Evolutionary conservation across 2,113 vertebrate species (phyloP), one percentile per base, ranked within the genome.

Genomic region (Zootoca vivipara): DNA sequence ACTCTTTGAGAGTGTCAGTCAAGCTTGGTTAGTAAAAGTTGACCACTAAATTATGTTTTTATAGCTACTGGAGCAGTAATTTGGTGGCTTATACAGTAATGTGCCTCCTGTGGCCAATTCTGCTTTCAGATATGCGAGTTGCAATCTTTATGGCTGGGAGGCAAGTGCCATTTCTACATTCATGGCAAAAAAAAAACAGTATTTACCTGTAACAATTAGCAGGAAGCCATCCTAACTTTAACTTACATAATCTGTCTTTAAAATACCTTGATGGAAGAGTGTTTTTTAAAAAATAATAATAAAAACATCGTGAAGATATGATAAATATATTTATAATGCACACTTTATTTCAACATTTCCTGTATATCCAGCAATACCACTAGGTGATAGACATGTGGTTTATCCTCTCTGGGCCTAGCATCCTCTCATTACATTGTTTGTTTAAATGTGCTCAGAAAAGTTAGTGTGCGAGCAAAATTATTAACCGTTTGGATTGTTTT

Each of bases 71-170:
- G 75, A 0, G 4, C 46, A 69, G 24, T 12, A 86, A 87, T 77
- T 88, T 91, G 89, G 58, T 40, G 81, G 38, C 42, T 87, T 88
- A 33, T 88, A 52, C 89, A 90, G 65, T 84, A 80, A 33, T 85
- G 79, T 92, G 56, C 56, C 33, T 92, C 74, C 81, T 82, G 89
- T 92, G 78, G 70, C 85, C 15, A 70, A 91, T 88, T 89, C 82
- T 91, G 73, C 87, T 70, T 93, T 95, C 13, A 72, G 40, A 87
- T 82, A 89, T 42, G 58, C 83, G 83, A 33, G 16, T 26, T 77
- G 56, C n/a, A 28, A 35, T 83, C 28, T 87, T 94, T 91, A 65
- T 82, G 89, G 88, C 85, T 78, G 38, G 83, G 91, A 89, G 87
- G 67, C 42, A 91, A 52, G 85, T 89, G 7, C 24, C 42, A 7